Percentiles rank a stretch among this genome's conserved stretches.
Evolutionary conservation across 2,113 vertebrate genomes (phyloP).

Genomic region (Apodemus sylvaticus): DNA sequence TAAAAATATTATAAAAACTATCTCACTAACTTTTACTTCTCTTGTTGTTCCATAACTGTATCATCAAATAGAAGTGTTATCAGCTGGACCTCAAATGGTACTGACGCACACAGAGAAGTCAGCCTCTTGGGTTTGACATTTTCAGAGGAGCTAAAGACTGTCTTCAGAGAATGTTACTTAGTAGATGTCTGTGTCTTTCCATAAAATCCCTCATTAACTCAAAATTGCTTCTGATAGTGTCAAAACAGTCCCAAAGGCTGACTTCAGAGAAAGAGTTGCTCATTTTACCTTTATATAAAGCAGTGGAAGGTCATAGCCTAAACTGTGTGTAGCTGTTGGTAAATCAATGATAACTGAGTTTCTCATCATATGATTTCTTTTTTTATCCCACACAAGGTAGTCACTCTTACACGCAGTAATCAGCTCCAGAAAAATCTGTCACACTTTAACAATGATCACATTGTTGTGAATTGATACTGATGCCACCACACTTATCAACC

Average conservation of each 20-base stretch:
- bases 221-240: background rate
- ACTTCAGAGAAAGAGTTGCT: background rate
- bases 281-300: background rate
- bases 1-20: background rate
- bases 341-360: background rate
- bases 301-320: background rate
- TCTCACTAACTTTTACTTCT: background rate
- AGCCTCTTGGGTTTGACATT: background rate
- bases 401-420: background rate
- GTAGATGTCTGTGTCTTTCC: background rate
- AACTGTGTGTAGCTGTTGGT: background rate
- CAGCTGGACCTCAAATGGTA: background rate
- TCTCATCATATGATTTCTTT: background rate
- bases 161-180: background rate
- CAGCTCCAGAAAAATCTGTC: background rate
- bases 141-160: background rate
- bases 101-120: background rate
- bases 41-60: background rate
- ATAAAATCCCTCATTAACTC: background rate
- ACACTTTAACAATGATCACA: background rate
- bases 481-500: background rate
- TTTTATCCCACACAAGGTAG: background rate
- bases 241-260: background rate
- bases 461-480: background rate
- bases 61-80: background rate